A percentile compares a stretch with the other conserved stretches of the same genome.
Conservation (phyloP, 2,888 invertebrate genomes). For the Autographa pulchrina region DNA sequence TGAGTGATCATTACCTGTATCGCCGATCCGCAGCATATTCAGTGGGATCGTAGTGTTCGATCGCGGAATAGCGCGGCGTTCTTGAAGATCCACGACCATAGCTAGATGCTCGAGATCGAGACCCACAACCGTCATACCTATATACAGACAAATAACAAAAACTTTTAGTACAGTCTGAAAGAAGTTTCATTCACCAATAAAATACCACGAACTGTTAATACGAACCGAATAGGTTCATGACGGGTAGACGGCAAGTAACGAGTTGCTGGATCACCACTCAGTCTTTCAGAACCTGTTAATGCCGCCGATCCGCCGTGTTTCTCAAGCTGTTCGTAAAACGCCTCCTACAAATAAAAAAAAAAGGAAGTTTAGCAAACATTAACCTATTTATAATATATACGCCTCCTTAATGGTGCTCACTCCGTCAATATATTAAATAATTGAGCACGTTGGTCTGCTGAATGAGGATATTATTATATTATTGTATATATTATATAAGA, state of each 20-base stretch:
- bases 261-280: conserved; percentile 75
- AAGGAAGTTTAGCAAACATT: neutral
- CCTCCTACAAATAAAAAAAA: conserved; percentile 90
- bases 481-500: too few relatives aligned
- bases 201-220: conserved; percentile 18
- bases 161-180: conserved; percentile 1
- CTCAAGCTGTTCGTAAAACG: conserved; percentile 97
- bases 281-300: conserved; percentile 87
- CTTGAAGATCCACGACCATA: conserved; percentile 82
- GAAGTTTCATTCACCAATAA: neutral
- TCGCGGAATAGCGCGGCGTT: conserved; percentile 79
- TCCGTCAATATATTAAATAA: conserved; percentile 3
- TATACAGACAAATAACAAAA: neutral
- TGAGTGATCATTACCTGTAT: conserved; percentile 76
- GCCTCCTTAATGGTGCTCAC: conserved; percentile 8
- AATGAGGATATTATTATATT: neutral
- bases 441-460: neutral
- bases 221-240: conserved; percentile 79
- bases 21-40: conserved; percentile 86
- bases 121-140: conserved; percentile 81
- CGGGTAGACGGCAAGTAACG: conserved; percentile 78
- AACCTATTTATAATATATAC: neutral
- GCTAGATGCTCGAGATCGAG: conserved; percentile 86
- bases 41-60: conserved; percentile 85
- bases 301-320: conserved; percentile 91